Evolutionary conservation across 2,113 vertebrate genomes (phyloP).

Genomic region (Typhlomys cinereus): DNA sequence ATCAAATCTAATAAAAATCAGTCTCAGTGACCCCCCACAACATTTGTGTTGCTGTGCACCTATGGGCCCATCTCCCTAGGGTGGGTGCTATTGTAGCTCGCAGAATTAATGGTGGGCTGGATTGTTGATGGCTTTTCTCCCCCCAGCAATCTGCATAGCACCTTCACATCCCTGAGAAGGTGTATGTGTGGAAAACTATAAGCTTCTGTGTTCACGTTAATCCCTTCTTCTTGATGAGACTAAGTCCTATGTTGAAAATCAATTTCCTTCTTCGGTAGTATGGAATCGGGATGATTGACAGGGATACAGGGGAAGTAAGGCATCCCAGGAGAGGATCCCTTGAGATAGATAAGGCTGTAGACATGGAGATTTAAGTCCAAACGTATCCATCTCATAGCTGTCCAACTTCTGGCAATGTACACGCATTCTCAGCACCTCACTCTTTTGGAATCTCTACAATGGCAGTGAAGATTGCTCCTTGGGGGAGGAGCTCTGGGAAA

Average conservation of each 20-base stretch:
- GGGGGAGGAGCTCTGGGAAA: not conserved
- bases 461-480: not conserved
- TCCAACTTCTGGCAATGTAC: not conserved
- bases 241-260: not conserved
- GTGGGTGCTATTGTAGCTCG: too few species aligned
- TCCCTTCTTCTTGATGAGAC: not conserved
- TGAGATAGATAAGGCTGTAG: not conserved
- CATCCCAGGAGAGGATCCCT: not conserved
- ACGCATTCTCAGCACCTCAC: not conserved
- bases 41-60: too few species aligned
- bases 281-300: not conserved
- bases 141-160: too few species aligned
- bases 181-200: constrained; percentile 50
- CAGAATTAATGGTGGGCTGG: too few species aligned
- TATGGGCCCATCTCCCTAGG: too few species aligned
- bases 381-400: not conserved
- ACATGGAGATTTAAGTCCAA: not conserved
- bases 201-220: not conserved
- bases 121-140: too few species aligned
- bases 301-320: not conserved
- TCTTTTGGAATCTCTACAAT: not conserved
- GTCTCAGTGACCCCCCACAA: too few species aligned
- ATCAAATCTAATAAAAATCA: too few species aligned
- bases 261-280: not conserved
- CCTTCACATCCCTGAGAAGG: too few species aligned